phyloP scores from a whole-genome alignment of 2,888 invertebrate species.

The Spodoptera exigua region DNA sequence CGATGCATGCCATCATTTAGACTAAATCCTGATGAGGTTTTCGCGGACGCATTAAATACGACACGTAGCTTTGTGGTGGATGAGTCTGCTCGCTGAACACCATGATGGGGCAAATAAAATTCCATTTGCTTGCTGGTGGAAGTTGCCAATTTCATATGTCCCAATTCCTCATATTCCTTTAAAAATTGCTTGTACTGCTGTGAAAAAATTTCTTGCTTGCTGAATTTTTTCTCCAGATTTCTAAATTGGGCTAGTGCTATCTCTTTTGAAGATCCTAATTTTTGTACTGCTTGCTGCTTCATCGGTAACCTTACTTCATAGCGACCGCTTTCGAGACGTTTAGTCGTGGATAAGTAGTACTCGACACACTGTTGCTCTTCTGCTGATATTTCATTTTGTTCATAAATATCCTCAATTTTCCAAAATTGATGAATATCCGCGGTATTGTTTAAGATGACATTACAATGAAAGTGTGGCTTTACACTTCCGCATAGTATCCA shows the following conservation, averaged over 20 bases:
- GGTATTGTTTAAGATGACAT: not conserved
- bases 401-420: constrained; percentile 5
- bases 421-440: constrained; percentile 7
- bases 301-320: constrained; percentile 1
- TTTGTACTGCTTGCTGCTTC: not conserved
- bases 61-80: constrained; percentile 3
- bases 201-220: not conserved
- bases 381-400: constrained; percentile 7
- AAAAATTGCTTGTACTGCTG: constrained; percentile 1
- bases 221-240: not conserved
- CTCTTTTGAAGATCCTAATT: not conserved
- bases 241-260: not conserved
- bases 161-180: not conserved
- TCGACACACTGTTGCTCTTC: constrained; percentile 2
- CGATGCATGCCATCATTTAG: constrained; percentile 19
- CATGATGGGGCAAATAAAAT: not conserved
- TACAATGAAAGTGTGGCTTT: constrained; percentile 1
- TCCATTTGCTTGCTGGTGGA: not conserved
- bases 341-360: not conserved
- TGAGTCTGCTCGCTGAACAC: not conserved
- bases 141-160: not conserved
- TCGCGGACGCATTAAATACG: constrained; percentile 12
- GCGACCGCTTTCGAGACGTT: not conserved
- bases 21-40: not conserved
- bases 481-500: not conserved